phyloP scores from a whole-genome alignment of 2,113 vertebrate genomes.

The Orthochromis indermauri region DNA sequence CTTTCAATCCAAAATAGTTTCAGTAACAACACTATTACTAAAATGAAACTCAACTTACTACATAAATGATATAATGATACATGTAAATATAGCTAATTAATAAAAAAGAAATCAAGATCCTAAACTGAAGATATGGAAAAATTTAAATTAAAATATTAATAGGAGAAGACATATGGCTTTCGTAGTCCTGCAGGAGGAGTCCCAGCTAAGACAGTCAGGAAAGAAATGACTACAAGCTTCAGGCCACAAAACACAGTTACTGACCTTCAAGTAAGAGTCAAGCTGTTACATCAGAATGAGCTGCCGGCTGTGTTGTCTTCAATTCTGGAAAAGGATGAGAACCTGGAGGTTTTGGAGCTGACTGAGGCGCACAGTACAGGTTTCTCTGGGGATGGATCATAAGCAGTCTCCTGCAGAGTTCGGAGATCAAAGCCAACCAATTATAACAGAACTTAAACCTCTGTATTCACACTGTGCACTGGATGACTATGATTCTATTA shows the following conservation, averaged over 20 bases:
- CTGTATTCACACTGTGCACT: not conserved
- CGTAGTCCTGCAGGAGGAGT: not conserved
- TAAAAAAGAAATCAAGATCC: not conserved
- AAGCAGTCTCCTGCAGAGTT: constrained; percentile 22
- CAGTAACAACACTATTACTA: accelerated
- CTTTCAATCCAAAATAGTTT: not conserved
- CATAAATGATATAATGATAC: not conserved
- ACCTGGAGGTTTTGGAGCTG: not conserved
- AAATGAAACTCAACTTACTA: not conserved
- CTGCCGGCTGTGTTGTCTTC: not conserved
- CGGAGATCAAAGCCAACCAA: constrained; percentile 50
- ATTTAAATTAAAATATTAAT: not conserved
- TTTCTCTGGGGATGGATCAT: constrained; percentile 23
- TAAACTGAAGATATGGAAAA: not conserved
- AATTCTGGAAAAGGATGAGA: constrained; percentile 9
- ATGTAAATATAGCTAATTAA: not conserved
- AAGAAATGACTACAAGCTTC: not conserved
- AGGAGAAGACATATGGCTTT: not conserved
- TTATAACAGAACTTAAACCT: constrained; percentile 12
- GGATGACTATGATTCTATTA: not conserved
- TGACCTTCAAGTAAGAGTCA: constrained; percentile 25
- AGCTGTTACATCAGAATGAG: constrained; percentile 21
- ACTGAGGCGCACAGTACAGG: not conserved
- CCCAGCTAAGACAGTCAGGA: not conserved
- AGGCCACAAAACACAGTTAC: not conserved